A percentile compares a stretch with the other conserved stretches of the same genome.
phyloP scores from a whole-genome alignment of 1,140 invertebrate genomes.

The Scylla paramamosain region DNA sequence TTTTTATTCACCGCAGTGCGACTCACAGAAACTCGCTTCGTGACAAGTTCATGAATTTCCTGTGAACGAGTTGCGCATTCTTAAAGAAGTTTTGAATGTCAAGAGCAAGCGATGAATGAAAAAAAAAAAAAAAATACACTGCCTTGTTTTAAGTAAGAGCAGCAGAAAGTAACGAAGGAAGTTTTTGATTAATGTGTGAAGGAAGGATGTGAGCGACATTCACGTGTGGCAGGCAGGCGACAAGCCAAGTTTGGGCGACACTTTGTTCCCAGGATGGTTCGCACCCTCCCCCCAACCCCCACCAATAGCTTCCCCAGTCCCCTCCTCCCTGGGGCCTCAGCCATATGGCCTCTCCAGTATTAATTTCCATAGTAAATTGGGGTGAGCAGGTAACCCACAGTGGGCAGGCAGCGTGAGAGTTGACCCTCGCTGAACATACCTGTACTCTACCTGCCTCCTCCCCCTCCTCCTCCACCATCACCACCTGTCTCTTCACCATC shows the following conservation, averaged over 20 bases:
- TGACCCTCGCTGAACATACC: slow-evolving; percentile 37
- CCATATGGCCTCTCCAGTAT: slow-evolving; percentile 51
- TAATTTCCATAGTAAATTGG: slow-evolving; percentile 61
- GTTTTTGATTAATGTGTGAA: no score
- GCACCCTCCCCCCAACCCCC: background rate
- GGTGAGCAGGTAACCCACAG: slow-evolving; percentile 50
- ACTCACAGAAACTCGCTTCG: no score
- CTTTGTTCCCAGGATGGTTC: background rate
- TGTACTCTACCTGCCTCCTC: background rate
- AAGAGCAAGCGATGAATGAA: no score
- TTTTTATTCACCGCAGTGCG: background rate
- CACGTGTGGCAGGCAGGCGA: background rate
- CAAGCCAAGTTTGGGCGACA: background rate
- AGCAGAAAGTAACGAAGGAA: no score
- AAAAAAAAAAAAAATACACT: no score
- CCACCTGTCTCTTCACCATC: background rate
- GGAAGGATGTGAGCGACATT: background rate
- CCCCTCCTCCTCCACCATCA: background rate
- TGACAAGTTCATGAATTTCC: no score
- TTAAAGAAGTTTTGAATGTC: no score
- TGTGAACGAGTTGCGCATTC: no score
- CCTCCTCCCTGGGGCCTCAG: background rate
- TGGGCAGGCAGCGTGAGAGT: slow-evolving; percentile 57
- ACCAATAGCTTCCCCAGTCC: background rate
- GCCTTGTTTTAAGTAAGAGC: no score